phyloP scores from a whole-genome alignment of 2,888 invertebrate species.

The Drosophila limbata region DNA sequence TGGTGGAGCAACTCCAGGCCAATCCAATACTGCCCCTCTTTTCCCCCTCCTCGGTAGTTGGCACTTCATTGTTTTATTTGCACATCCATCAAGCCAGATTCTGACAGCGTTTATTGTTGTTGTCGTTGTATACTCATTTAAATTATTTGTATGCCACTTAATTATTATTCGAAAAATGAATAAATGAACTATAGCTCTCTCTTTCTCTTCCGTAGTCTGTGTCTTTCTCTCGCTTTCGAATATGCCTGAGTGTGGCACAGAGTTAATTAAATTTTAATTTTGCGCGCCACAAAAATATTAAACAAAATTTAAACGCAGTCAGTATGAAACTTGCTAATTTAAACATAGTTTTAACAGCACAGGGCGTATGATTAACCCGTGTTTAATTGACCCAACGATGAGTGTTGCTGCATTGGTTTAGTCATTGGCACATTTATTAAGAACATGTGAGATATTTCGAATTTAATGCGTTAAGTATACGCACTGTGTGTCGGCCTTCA shows the following conservation, averaged over 20 bases:
- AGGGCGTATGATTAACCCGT: conserved; percentile 22
- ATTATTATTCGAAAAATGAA: conserved; percentile 66
- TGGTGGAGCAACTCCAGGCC: conserved; percentile 3
- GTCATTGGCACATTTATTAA: background rate
- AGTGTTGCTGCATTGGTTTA: background rate
- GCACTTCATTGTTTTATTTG: conserved; percentile 57
- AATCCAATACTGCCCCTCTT: background rate
- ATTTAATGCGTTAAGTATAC: conserved; percentile 24
- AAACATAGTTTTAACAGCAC: conserved; percentile 26
- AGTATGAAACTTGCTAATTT: conserved; percentile 32
- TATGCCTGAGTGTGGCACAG: background rate
- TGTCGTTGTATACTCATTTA: conserved; percentile 44
- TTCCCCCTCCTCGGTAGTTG: conserved; percentile 34
- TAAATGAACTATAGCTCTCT: conserved; percentile 42
- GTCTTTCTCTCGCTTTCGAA: background rate
- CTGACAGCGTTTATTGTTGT: conserved; percentile 34
- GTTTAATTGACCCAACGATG: conserved; percentile 12
- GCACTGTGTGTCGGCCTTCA: conserved; percentile 8
- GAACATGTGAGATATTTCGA: background rate
- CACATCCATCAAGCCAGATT: conserved; percentile 51
- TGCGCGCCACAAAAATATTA: conserved; percentile 52
- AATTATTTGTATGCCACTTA: conserved; percentile 63
- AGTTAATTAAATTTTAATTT: conserved; percentile 69
- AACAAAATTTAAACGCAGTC: conserved; percentile 40
- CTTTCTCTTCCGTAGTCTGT: background rate